phyloP scores from a whole-genome alignment of 2,888 invertebrate species.

The Drosophila neotestacea region DNA sequence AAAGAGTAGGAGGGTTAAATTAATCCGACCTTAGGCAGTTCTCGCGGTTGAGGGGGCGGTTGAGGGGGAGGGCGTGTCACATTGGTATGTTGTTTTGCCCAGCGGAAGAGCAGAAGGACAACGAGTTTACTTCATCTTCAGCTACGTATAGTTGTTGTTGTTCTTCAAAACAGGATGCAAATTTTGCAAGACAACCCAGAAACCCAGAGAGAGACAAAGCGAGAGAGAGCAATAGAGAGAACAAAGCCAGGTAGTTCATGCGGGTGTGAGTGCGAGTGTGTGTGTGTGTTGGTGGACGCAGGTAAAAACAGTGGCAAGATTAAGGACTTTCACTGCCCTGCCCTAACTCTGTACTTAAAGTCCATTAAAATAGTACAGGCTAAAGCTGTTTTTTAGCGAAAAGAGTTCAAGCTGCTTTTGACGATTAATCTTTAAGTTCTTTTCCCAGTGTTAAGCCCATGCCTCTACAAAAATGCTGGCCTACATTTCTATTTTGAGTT shows the following conservation, averaged over 20 bases:
- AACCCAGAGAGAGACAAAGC: conserved; percentile 9
- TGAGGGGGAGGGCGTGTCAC: conserved; percentile 15
- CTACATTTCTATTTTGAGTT: no score
- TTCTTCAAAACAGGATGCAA: conserved; percentile 67
- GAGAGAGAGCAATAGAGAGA: background rate
- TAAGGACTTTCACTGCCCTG: conserved; percentile 48
- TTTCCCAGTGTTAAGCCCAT: no score
- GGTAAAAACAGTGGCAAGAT: conserved; percentile 21
- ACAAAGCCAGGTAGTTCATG: conserved; percentile 50
- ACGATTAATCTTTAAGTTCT: no score
- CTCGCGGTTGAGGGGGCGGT: conserved; percentile 6
- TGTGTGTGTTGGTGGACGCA: conserved; percentile 5
- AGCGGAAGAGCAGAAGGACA: conserved; percentile 77
- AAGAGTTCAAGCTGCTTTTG: no score
- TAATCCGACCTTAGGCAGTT: conserved; percentile 5
- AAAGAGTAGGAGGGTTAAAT: background rate
- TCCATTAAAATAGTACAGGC: background rate
- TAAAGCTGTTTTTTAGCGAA: conserved; percentile 8
- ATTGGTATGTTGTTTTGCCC: conserved; percentile 19
- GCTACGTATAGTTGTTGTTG: background rate
- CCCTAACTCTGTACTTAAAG: conserved; percentile 31
- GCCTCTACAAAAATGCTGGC: no score
- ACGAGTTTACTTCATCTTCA: conserved; percentile 34
- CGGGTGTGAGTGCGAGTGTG: conserved; percentile 17
- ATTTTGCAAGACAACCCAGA: conserved; percentile 25